Conservation (phyloP, 2,113 vertebrate genomes). For the Scytalopus superciliaris region DNA sequence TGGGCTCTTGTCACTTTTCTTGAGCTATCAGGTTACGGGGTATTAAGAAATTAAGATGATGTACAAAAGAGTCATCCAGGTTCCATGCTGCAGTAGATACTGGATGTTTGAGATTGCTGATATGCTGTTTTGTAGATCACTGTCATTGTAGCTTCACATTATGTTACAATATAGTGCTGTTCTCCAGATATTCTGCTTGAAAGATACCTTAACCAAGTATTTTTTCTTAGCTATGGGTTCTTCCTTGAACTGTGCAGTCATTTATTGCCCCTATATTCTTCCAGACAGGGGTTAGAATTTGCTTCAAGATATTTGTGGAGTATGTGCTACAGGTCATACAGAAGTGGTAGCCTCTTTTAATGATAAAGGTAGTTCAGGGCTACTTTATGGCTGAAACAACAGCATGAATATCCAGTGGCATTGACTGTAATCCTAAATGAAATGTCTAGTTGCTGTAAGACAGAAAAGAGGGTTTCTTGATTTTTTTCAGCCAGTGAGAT, state of each 20-base stretch:
- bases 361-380: not conserved
- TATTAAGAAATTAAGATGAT: not conserved
- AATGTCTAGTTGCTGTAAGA: not conserved
- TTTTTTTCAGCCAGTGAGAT: not conserved
- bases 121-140: not conserved
- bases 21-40: not conserved
- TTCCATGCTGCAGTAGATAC: not conserved
- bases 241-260: not conserved
- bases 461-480: not conserved
- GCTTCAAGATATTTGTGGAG: not conserved
- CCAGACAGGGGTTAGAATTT: not conserved
- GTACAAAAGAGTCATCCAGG: not conserved
- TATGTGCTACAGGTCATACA: not conserved
- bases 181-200: not conserved
- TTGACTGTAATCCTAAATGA: not conserved
- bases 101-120: not conserved
- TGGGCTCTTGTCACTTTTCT: not conserved
- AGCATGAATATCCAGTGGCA: fast-evolving
- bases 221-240: not conserved
- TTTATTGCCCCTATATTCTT: not conserved
- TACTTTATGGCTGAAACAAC: not conserved
- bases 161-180: not conserved
- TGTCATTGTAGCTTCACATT: not conserved
- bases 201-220: not conserved
- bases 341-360: not conserved